Conservation (phyloP, 2,888 invertebrate species). For the Athalia cordata region DNA sequence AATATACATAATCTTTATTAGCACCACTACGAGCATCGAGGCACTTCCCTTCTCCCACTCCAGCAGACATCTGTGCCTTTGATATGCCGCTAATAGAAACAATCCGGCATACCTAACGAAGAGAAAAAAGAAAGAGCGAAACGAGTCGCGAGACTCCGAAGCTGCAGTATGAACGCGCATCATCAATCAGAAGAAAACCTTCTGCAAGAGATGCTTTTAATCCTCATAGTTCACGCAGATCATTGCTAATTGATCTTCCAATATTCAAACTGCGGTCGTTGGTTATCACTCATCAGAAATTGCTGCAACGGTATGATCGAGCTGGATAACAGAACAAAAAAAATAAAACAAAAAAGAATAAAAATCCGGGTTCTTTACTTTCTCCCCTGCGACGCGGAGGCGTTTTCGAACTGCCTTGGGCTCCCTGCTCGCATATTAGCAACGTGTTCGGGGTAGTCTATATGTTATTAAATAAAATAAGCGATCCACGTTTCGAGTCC, state of each 20-base stretch:
- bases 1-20: slow-evolving; percentile 61
- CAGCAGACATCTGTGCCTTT: slow-evolving; percentile 57
- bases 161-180: neutral
- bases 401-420: slow-evolving; percentile 9
- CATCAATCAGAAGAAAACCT: too few species aligned
- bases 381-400: neutral
- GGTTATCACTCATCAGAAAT: too few species aligned
- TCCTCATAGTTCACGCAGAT: too few species aligned
- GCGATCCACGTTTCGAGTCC: neutral
- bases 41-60: slow-evolving; percentile 5
- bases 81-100: slow-evolving; percentile 67
- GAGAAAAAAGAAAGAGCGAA: neutral
- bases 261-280: too few species aligned
- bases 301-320: too few species aligned
- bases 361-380: too few species aligned
- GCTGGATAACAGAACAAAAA: too few species aligned
- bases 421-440: slow-evolving; percentile 18
- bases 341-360: too few species aligned
- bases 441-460: slow-evolving; percentile 18
- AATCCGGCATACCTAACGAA: slow-evolving; percentile 50
- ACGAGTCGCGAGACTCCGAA: neutral
- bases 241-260: too few species aligned
- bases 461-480: slow-evolving; percentile 32
- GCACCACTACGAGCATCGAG: slow-evolving; percentile 49
- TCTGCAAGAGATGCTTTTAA: too few species aligned